These are phyloP conservation scores for Uloborus diversus DNA, from an alignment of 1,140 invertebrate genomes.

Conservation along the genomic window DNA sequence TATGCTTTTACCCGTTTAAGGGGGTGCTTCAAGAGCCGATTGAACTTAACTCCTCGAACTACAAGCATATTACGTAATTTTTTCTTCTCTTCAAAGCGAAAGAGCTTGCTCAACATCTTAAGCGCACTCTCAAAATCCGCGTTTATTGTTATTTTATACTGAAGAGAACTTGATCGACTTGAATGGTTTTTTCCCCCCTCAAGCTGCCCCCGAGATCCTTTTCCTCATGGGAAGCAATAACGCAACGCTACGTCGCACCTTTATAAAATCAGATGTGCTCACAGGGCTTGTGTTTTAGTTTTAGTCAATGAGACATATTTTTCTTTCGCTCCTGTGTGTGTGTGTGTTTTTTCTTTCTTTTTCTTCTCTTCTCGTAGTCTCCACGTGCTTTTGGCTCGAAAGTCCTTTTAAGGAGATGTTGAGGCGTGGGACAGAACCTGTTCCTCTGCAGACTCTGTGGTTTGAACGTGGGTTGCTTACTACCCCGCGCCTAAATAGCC, in stretches of 20 bases:
- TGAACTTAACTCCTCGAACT: no score
- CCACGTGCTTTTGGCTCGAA: conserved; percentile 22
- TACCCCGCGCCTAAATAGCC: conserved; percentile 35
- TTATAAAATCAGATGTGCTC: background rate
- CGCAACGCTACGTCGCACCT: background rate
- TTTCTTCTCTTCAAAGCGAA: no score
- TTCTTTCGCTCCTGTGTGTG: no score
- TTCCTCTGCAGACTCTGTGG: conserved; percentile 27
- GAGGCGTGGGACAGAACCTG: conserved; percentile 40
- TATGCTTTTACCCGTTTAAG: no score
- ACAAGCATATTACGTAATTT: no score
- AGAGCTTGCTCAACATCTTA: background rate
- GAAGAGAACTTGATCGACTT: background rate
- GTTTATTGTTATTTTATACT: background rate
- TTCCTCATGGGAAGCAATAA: background rate
- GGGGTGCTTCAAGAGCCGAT: no score
- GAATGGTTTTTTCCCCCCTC: background rate
- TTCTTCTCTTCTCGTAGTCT: background rate
- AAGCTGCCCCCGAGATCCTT: background rate
- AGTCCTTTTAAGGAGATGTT: conserved; percentile 34
- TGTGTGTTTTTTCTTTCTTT: background rate
- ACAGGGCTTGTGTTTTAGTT: background rate
- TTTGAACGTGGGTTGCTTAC: conserved; percentile 41
- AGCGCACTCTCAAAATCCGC: background rate
- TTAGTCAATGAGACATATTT: background rate